Evolutionary conservation across 2,888 invertebrate genomes (phyloP).

Genomic region (Prosapia bicincta): DNA sequence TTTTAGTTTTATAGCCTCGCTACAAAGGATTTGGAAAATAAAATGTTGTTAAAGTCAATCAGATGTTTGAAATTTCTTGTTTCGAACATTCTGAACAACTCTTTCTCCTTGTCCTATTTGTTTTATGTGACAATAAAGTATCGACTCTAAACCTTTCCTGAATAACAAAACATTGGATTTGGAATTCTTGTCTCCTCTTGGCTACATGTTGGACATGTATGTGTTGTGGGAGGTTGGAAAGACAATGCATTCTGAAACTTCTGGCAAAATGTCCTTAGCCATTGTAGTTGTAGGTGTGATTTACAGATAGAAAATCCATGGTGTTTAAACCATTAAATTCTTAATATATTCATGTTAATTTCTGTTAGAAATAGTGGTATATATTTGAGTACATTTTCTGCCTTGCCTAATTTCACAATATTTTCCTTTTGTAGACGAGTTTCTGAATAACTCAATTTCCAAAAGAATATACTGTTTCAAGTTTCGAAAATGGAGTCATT

Average conservation of each 20-base stretch:
- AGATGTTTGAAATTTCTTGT: neutral
- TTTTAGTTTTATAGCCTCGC: neutral
- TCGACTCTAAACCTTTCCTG: neutral
- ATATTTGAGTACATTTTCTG: too few relatives aligned
- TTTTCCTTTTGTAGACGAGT: too few relatives aligned
- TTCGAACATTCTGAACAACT: conserved; percentile 8
- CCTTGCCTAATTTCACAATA: too few relatives aligned
- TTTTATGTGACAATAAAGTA: neutral
- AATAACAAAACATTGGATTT: neutral
- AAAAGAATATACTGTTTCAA: too few relatives aligned
- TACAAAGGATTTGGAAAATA: neutral
- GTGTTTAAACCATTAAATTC: too few relatives aligned
- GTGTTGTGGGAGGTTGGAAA: neutral
- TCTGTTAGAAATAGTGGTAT: too few relatives aligned
- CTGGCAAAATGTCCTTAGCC: neutral
- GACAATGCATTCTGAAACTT: neutral
- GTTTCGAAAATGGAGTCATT: too few relatives aligned
- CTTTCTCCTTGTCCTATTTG: neutral
- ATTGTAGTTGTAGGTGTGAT: too few relatives aligned
- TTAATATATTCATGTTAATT: too few relatives aligned
- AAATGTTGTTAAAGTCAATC: neutral
- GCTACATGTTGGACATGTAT: neutral
- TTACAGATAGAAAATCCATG: too few relatives aligned
- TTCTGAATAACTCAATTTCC: too few relatives aligned
- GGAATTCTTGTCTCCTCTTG: neutral